Evolutionary conservation across 2,113 vertebrate genomes (phyloP), one percentile per base, ranked within the genome.

Genomic region (Mystacornis crossleyi): DNA sequence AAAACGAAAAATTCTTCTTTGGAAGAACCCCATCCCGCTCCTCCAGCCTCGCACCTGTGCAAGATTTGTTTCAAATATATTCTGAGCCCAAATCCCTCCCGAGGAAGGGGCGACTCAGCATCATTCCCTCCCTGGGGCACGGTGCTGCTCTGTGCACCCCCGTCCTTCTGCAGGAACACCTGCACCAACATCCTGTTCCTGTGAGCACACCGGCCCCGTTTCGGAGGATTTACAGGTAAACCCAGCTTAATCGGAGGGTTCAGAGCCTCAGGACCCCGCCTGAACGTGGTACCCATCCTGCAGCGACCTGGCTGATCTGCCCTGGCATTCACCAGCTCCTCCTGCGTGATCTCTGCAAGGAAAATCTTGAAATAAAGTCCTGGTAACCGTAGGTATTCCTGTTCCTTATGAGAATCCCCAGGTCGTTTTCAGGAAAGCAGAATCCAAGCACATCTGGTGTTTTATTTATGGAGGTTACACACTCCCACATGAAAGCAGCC

Each of bases 401-500:
- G 20, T 2, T 48, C 69, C 47, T 74, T 40, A 38, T 24, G 69
- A 38, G 66, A 75, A 47, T 36, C 23, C 45, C 34, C 38, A 13
- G 34, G 17, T 6, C 23, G 3, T 24, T 72, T 38, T 19, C 61
- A 70, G 65, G 61, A 23, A 36, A 83, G 24, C 43, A n/a, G 80
- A 58, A 75, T 34, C 73, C 42, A 7, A 25, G 83, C 77, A 94
- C 94, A 95, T 93, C 93, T 97, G 95, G 87, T 72, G 64, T 38
- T 90, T 93, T 64, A 86, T 94, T 92, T 93, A 84, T 66, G 84
- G 82, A 69, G 62, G 48, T 81, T 89, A 36, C 57, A 64, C 31
- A 15, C 71, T 93, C 72, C 75, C 85, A 67, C 85, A 86, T 92
- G 92, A 94, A 95, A 96, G 90, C 74, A 67, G 60, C 55, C 45